Evolutionary conservation across 2,888 invertebrate genomes (phyloP).

Genomic region (Peribatodes rhomboidaria): DNA sequence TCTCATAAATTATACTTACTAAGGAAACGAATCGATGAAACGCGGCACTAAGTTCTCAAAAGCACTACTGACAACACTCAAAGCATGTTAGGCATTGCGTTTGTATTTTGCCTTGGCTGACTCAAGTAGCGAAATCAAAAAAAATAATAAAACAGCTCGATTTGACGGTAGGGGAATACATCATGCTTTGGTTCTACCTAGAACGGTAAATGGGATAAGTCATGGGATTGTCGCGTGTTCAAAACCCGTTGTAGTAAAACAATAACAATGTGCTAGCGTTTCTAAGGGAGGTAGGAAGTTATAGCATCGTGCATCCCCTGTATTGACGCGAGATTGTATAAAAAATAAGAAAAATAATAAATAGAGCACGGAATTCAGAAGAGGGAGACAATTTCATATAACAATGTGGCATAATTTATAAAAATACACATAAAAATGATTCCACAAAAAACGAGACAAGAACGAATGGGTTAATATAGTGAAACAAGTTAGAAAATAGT

Average conservation of each 20-base stretch:
- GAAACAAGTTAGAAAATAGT: slow-evolving; percentile 72
- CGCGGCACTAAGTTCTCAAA: slow-evolving; percentile 58
- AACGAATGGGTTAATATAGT: slow-evolving; percentile 76
- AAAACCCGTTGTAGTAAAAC: slow-evolving; percentile 49
- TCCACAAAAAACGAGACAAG: slow-evolving; percentile 68
- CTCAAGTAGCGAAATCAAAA: slow-evolving; percentile 60
- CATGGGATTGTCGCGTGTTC: slow-evolving; percentile 50
- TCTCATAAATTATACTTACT: slow-evolving; percentile 72
- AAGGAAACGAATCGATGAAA: slow-evolving; percentile 44
- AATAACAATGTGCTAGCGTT: slow-evolving; percentile 51
- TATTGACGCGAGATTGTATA: slow-evolving; percentile 78
- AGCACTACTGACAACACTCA: slow-evolving; percentile 80
- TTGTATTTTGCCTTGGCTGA: slow-evolving; percentile 64
- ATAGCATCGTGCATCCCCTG: slow-evolving; percentile 87
- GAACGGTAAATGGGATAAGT: slow-evolving; percentile 37
- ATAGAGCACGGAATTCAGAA: slow-evolving; percentile 80
- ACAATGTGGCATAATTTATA: slow-evolving; percentile 54
- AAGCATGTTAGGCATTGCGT: slow-evolving; percentile 73
- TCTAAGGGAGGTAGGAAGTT: slow-evolving; percentile 76
- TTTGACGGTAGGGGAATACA: slow-evolving; percentile 67
- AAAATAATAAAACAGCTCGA: slow-evolving; percentile 59
- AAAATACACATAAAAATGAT: slow-evolving; percentile 67
- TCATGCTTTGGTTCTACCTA: slow-evolving; percentile 72
- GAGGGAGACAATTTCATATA: slow-evolving; percentile 83
- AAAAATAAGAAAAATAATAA: slow-evolving; percentile 65